phyloP scores from a whole-genome alignment of 2,113 vertebrate species.

The Lophius piscatorius region DNA sequence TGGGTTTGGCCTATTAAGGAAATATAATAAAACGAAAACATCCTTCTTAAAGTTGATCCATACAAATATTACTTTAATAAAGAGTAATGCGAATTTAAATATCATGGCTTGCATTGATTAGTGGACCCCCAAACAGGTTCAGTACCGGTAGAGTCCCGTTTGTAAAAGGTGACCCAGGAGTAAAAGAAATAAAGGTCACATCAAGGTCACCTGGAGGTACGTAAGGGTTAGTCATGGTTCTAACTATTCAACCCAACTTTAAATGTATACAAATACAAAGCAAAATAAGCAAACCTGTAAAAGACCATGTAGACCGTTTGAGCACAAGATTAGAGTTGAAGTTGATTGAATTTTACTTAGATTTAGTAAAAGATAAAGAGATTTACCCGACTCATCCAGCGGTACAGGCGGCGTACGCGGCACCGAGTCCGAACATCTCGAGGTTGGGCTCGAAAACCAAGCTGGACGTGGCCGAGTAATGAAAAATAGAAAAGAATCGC shows the following conservation, averaged over 20 bases:
- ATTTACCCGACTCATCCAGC: conserved; percentile 77
- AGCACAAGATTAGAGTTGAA: background rate
- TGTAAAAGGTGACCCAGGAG: no score
- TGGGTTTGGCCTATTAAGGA: conserved; percentile 44
- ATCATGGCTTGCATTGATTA: no score
- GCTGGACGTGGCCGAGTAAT: conserved; percentile 49
- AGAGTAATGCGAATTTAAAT: no score
- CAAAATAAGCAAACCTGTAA: background rate
- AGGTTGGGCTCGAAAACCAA: conserved; percentile 64
- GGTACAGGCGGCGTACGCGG: conserved; percentile 71
- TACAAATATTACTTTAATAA: conserved; percentile 1
- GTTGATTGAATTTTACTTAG: no score
- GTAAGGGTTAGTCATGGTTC: no score
- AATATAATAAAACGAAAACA: conserved; percentile 59
- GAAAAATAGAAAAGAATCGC: conserved; percentile 59
- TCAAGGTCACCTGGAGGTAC: no score
- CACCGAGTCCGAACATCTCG: conserved; percentile 70
- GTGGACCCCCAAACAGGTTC: no score
- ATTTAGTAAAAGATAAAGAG: conserved; percentile 14
- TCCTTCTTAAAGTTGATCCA: no score
- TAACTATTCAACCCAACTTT: no score
- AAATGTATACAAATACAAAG: no score
- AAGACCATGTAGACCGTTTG: background rate
- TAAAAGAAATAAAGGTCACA: no score
- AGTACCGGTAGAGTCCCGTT: no score